Conservation (phyloP, 2,888 invertebrate species). For the Tromatobia lineatoria region DNA sequence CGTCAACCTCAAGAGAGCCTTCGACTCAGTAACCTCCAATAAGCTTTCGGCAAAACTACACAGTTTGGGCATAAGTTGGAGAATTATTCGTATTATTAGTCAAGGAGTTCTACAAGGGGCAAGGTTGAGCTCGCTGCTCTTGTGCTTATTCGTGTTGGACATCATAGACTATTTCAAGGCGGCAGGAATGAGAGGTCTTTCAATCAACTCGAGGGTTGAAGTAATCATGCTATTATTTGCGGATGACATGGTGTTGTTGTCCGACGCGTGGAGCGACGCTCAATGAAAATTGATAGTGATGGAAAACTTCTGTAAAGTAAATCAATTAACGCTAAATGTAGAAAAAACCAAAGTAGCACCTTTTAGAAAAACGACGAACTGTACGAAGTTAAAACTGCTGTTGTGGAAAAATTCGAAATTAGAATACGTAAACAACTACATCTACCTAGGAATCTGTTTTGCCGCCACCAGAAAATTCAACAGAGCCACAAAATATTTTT, state of each 20-base stretch:
- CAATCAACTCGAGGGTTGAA: not conserved
- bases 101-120: constrained; percentile 18
- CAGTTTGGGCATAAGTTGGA: not conserved
- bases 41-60: not conserved
- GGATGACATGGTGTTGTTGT: not conserved
- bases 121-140: not conserved
- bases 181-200: not conserved
- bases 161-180: not conserved
- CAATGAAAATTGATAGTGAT: not conserved
- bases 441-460: not conserved
- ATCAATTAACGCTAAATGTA: not conserved
- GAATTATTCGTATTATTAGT: not conserved
- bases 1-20: not conserved
- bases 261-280: constrained; percentile 8
- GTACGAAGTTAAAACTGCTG: not conserved
- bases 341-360: constrained; percentile 3
- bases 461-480: not conserved
- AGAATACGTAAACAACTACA: not conserved
- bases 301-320: not conserved
- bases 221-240: constrained; percentile 7
- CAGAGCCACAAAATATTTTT: not conserved
- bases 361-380: constrained; percentile 9
- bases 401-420: not conserved
- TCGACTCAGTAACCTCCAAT: not conserved
- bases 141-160: constrained; percentile 17